Evolutionary conservation across 2,888 invertebrate genomes (phyloP).

Genomic region (Drosophila algonquin): DNA sequence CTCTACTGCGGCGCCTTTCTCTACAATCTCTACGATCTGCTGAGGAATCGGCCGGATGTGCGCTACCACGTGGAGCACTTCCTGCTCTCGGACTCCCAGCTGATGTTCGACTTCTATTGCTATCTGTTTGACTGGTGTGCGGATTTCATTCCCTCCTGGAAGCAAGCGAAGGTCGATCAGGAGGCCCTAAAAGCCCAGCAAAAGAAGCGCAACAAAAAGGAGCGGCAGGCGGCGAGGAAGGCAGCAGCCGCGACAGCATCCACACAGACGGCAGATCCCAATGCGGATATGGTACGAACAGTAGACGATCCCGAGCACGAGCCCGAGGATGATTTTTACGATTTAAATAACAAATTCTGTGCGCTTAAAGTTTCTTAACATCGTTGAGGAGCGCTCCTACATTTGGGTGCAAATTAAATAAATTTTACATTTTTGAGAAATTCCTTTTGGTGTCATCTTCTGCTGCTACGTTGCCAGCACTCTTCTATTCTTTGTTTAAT

Average conservation of each 20-base stretch:
- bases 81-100: constrained; percentile 81
- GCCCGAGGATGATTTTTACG: constrained; percentile 74
- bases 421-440: background rate
- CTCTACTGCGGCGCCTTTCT: constrained; percentile 90
- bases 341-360: constrained; percentile 83
- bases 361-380: constrained; percentile 63
- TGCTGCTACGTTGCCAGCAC: no score
- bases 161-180: constrained; percentile 52
- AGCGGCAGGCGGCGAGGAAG: constrained; percentile 72
- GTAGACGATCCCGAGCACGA: constrained; percentile 55
- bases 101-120: constrained; percentile 82
- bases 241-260: background rate
- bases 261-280: constrained; percentile 62
- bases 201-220: constrained; percentile 76
- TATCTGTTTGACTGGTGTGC: constrained; percentile 80
- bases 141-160: constrained; percentile 77
- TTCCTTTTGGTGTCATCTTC: no score
- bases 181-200: constrained; percentile 51
- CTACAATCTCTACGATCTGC: constrained; percentile 88
- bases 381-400: no score
- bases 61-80: constrained; percentile 85
- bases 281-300: constrained; percentile 67
- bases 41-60: constrained; percentile 86
- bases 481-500: no score
- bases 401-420: no score